Evolutionary conservation across 2,888 invertebrate species (phyloP).

Genomic region (Herminia tarsipennalis): DNA sequence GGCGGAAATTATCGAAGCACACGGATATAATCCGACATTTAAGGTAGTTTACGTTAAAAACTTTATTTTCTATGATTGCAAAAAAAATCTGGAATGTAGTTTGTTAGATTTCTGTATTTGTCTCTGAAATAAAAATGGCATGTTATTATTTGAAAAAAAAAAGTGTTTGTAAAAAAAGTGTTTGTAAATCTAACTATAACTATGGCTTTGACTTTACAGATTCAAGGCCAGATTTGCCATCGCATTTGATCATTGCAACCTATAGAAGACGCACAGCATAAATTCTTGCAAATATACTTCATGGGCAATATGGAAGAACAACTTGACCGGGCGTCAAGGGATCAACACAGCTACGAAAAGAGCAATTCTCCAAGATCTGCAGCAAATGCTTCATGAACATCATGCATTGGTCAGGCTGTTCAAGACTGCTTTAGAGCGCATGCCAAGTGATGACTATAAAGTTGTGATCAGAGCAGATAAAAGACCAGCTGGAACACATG

Average conservation of each 20-base stretch:
- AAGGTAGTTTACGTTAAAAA: constrained; percentile 2
- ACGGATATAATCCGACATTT: constrained; percentile 45
- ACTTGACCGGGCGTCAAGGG: constrained; percentile 40
- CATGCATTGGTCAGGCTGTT: too few species aligned
- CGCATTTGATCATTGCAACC: constrained; percentile 41
- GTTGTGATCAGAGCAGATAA: constrained; percentile 46
- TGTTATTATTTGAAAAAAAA: not conserved
- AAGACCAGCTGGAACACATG: constrained; percentile 39
- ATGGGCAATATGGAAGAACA: constrained; percentile 43
- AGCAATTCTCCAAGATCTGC: constrained; percentile 48
- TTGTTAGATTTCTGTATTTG: too few species aligned
- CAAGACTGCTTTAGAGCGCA: constrained; percentile 38
- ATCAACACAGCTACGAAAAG: constrained; percentile 27
- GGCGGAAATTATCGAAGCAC: constrained; percentile 47
- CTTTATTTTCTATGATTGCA: not conserved
- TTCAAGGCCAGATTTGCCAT: constrained; percentile 42
- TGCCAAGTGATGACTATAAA: constrained; percentile 49
- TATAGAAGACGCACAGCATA: constrained; percentile 39
- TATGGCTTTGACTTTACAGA: constrained; percentile 21
- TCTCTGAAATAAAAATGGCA: not conserved
- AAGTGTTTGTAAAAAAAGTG: not conserved
- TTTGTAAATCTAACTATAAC: not conserved
- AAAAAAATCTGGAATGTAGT: constrained; percentile 1
- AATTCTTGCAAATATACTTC: constrained; percentile 45
- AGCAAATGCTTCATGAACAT: too few species aligned